phyloP scores from a whole-genome alignment of 1,140 invertebrate species.

The Drosophila azteca region DNA sequence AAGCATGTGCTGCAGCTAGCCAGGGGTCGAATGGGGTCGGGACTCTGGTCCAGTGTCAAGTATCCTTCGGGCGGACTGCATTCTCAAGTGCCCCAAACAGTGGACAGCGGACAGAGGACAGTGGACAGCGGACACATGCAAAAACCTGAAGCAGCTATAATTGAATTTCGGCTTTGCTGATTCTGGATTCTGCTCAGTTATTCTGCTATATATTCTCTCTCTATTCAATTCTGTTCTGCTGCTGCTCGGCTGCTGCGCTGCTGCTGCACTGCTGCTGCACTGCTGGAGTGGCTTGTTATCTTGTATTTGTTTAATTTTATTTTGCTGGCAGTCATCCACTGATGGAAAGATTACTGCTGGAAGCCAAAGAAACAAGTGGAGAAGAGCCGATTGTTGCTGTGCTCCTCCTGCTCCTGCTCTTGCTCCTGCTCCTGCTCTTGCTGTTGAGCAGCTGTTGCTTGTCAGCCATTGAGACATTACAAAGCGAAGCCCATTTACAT shows the following conservation, averaged over 20 bases:
- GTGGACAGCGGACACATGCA: slow-evolving; percentile 1
- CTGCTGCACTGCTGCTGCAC: not conserved
- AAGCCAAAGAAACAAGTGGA: slow-evolving; percentile 5
- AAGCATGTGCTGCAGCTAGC: too few species aligned
- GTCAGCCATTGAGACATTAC: slow-evolving; percentile 48
- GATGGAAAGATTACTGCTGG: slow-evolving; percentile 64
- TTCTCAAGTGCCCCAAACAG: slow-evolving; percentile 4
- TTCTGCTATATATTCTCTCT: too few species aligned
- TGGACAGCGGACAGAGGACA: slow-evolving; percentile 1
- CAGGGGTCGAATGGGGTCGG: too few species aligned
- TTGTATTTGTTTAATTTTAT: slow-evolving; percentile 67
- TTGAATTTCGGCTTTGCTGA: slow-evolving; percentile 46
- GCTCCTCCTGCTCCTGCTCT: too few species aligned
- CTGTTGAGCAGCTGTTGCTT: slow-evolving; percentile 47
- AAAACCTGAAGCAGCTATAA: slow-evolving; percentile 53
- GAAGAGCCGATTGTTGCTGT: too few species aligned
- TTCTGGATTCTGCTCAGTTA: not conserved
- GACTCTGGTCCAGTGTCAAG: slow-evolving; percentile 30
- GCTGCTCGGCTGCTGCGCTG: too few species aligned
- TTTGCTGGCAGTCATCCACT: slow-evolving; percentile 40
- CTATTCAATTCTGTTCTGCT: too few species aligned
- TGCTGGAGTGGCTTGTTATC: slow-evolving; percentile 55
- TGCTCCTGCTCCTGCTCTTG: too few species aligned
- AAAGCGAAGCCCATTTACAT: slow-evolving; percentile 44
- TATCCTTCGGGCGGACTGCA: slow-evolving; percentile 3